Conservation (phyloP, 2,797 vertebrate genomes). For the Lepidocolaptes lacrymiger region DNA sequence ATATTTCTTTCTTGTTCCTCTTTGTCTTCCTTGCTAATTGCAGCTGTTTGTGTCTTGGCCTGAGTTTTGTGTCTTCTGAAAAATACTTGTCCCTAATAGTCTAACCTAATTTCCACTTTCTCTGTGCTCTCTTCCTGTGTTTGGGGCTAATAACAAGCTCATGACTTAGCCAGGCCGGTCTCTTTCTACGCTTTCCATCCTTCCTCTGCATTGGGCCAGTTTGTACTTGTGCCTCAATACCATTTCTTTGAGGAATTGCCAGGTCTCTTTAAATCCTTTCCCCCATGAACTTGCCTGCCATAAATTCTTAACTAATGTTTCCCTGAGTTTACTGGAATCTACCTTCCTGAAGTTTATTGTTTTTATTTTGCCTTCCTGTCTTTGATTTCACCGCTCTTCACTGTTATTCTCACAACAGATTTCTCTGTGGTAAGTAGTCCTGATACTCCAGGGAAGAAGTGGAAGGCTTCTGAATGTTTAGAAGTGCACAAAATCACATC, state of each 20-base stretch:
- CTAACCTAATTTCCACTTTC: constrained; percentile 53
- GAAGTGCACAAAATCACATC: background rate
- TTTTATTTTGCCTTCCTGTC: constrained; percentile 23
- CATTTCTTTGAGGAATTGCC: constrained; percentile 61
- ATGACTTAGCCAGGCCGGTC: constrained; percentile 12
- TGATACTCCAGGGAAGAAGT: background rate
- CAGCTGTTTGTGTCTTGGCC: background rate
- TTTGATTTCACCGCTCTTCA: background rate
- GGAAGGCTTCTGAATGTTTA: background rate
- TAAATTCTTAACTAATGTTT: constrained; percentile 38
- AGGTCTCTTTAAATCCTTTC: constrained; percentile 31
- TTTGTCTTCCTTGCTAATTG: constrained; percentile 19
- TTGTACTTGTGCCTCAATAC: constrained; percentile 56
- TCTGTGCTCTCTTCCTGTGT: constrained; percentile 51
- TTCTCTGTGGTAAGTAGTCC: background rate
- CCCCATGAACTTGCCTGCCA: constrained; percentile 11
- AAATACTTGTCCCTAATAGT: constrained; percentile 20
- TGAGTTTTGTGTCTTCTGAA: background rate
- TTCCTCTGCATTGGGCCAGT: constrained; percentile 49
- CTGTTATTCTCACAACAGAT: background rate
- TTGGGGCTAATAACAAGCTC: constrained; percentile 50
- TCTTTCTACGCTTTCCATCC: constrained; percentile 51
- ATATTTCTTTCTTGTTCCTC: background rate
- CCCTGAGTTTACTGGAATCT: constrained; percentile 2
- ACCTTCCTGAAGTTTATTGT: background rate